Conservation (phyloP, 1,140 invertebrate species). For the Zaprionus gabonicus region DNA sequence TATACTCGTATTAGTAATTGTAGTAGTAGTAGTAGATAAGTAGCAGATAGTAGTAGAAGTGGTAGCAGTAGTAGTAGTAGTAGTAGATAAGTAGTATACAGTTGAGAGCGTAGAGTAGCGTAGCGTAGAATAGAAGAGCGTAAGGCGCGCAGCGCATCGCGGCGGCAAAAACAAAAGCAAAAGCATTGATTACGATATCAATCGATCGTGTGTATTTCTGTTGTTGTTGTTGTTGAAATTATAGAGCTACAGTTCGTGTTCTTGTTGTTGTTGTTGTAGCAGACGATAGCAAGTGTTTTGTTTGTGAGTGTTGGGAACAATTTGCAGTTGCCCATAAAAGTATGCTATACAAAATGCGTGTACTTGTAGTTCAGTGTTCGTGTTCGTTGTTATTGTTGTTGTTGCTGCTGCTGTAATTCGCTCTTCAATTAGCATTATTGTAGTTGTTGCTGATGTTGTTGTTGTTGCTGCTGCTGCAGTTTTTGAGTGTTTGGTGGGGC, state of each 20-base stretch:
- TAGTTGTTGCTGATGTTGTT: slow-evolving; percentile 9
- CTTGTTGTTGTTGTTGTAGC: slow-evolving; percentile 20
- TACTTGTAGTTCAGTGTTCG: slow-evolving; percentile 69
- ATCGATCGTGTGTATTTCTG: slow-evolving; percentile 55
- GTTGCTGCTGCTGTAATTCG: slow-evolving; percentile 33
- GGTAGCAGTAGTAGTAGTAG: slow-evolving; percentile 1
- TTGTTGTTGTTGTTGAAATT: slow-evolving; percentile 17
- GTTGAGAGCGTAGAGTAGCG: slow-evolving; percentile 26
- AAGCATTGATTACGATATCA: slow-evolving; percentile 76
- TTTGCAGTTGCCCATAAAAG: slow-evolving; percentile 64
- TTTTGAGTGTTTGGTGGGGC: slow-evolving; percentile 23
- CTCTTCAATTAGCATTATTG: slow-evolving; percentile 30
- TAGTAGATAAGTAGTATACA: slow-evolving; percentile 23
- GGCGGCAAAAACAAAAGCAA: slow-evolving; percentile 68
- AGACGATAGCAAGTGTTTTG: slow-evolving; percentile 20
- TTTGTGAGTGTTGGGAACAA: slow-evolving; percentile 15
- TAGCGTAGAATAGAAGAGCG: slow-evolving; percentile 43
- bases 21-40: slow-evolving; percentile 29
- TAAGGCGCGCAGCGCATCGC: slow-evolving; percentile 64
- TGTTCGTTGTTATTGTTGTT: slow-evolving; percentile 63
- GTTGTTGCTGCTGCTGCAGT: slow-evolving; percentile 15
- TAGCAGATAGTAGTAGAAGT: slow-evolving; percentile 22
- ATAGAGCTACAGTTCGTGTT: slow-evolving; percentile 13
- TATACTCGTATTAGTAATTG: slow-evolving; percentile 9
- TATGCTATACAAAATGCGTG: slow-evolving; percentile 66